Base-by-base conservation (phyloP, 1,140 invertebrate species). In the Druon quercuslanigerum region DNA sequence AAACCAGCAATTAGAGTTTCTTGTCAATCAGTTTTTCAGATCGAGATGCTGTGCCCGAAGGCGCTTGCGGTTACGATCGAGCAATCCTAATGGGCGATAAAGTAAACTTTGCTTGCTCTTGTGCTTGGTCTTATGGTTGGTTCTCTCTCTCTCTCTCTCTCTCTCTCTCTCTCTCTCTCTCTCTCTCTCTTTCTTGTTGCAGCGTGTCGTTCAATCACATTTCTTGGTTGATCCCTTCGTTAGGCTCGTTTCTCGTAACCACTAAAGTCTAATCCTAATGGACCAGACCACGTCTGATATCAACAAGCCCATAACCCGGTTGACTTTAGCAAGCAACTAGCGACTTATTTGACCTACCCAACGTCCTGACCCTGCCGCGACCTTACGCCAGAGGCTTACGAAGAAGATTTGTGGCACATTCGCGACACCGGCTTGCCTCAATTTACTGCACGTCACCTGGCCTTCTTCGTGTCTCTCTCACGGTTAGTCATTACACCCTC, bases 331-430 rank as follows among this genome's bases (percentile, higher is more conserved):
- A 66, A 46, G 60, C 25, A 66, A 66, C 20, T 66, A 66, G 60
- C 60, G 60, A 66, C 4, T 66, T 33, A 66, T 66, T 25, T 66
- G 60, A 66, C 33, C 46, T 33, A 66, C 52, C 52, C 52, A 56
- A 56, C 52, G 52, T 19, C 52, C n/a, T 56, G 52, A 56, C 25
- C 60, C 40, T 46, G n/a, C 60, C 60, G 46, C 60, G 60, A 66
- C 60, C 60, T 66, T 66, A 46, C 7, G 33, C 60, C 60, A 66
- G 16, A 33, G 40, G 14, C 60, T 66, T 66, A 20, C 60, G 73
- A 71, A 74, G 66, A 84, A 84, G 82, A 84, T 84, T 84, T 84
- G 83, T 85, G 83, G 83, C 66, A 79, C 83, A 84, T 85, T 79
- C 80, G 78, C 54, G 76, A 79, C 83, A 85, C 83, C 76, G 81